phyloP scores from a whole-genome alignment of 2,113 vertebrate genomes.

The Apteryx owenii region DNA sequence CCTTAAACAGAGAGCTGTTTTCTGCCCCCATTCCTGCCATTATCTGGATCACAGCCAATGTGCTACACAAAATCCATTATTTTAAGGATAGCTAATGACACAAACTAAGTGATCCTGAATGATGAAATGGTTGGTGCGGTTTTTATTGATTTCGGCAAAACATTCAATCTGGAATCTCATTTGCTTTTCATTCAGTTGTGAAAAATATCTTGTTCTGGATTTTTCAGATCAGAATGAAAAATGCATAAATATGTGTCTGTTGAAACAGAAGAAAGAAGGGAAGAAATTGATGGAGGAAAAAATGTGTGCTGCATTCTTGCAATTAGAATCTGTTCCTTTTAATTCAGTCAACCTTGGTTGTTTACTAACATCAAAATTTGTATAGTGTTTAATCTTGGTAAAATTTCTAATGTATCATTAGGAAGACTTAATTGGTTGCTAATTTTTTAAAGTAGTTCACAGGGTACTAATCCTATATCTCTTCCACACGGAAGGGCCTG shows the following conservation, averaged over 20 bases:
- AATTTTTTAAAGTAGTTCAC: not conserved
- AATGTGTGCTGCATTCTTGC: not conserved
- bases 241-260: not conserved
- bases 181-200: constrained; percentile 21
- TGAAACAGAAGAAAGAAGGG: not conserved
- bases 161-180: not conserved
- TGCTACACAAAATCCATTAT: constrained; percentile 28
- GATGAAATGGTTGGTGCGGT: not conserved
- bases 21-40: not conserved
- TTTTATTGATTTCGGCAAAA: constrained; percentile 26
- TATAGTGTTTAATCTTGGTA: not conserved
- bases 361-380: not conserved
- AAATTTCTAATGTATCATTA: not conserved
- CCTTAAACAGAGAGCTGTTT: constrained; percentile 25
- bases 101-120: constrained; percentile 33
- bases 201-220: not conserved
- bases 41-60: not conserved
- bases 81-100: constrained; percentile 39
- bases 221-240: constrained; percentile 16
- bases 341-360: not conserved
- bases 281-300: not conserved
- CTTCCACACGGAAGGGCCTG: not conserved
- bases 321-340: not conserved
- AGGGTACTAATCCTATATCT: not conserved
- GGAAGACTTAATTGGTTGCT: not conserved